Conservation (phyloP, 2,888 invertebrate genomes). For the Lepidochrysops patricia region DNA sequence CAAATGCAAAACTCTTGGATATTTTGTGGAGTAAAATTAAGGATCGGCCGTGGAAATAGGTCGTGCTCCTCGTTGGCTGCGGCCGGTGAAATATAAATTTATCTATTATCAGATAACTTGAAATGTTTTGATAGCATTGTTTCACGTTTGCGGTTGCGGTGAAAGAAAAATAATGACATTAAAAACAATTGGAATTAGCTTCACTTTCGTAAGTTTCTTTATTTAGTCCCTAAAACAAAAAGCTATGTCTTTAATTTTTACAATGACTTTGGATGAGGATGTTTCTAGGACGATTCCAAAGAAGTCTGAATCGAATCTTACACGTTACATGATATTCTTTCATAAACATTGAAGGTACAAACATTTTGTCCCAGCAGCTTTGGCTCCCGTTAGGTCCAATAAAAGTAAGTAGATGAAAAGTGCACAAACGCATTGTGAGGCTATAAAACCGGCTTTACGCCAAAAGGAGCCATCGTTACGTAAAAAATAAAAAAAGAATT, state of each 20-base stretch:
- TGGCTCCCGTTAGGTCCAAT: constrained; percentile 62
- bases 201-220: no score
- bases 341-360: background rate
- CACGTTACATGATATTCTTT: background rate
- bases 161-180: no score
- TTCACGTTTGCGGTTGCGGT: background rate
- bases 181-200: no score
- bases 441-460: constrained; percentile 67
- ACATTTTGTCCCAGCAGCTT: constrained; percentile 39
- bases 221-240: no score
- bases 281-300: no score
- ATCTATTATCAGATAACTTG: background rate
- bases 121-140: background rate
- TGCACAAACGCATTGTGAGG: constrained; percentile 68
- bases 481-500: constrained; percentile 68
- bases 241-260: no score
- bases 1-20: background rate
- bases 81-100: background rate
- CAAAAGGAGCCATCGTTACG: constrained; percentile 56
- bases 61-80: background rate
- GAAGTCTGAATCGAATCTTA: no score
- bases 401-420: constrained; percentile 67
- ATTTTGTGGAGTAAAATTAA: background rate
- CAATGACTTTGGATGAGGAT: no score
- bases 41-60: background rate